A percentile compares a stretch with the other conserved stretches of the same genome.
Conservation (phyloP, 2,888 invertebrate species). For the Ichneumoninae sp. region DNA sequence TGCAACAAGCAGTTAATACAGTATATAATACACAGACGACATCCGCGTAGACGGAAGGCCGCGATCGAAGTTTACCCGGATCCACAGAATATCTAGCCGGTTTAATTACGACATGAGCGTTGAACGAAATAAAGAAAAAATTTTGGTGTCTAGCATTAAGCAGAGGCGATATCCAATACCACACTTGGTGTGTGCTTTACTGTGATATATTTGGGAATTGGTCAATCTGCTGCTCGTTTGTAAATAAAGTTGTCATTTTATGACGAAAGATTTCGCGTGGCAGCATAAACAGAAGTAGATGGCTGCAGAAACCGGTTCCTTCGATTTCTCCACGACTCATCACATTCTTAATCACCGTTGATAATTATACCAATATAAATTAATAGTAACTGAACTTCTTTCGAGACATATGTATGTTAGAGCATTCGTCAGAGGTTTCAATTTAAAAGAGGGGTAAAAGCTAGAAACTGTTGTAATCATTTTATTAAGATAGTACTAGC, state of each 20-base stretch:
- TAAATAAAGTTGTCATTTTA: constrained; percentile 52
- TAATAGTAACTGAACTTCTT: neutral
- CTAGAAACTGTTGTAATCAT: no score
- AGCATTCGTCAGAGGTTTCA: neutral
- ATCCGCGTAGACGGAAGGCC: neutral
- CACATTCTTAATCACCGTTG: constrained; percentile 24
- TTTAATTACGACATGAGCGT: constrained; percentile 12
- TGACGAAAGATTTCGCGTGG: constrained; percentile 46
- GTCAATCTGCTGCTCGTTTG: constrained; percentile 27
- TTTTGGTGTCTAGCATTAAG: neutral
- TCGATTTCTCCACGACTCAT: constrained; percentile 49
- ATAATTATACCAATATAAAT: neutral
- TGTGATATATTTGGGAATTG: constrained; percentile 13
- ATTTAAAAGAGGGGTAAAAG: neutral
- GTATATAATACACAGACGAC: neutral
- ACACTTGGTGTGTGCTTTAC: constrained; percentile 2
- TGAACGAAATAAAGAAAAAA: constrained; percentile 18
- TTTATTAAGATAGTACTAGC: no score
- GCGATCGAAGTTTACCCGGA: constrained; percentile 32
- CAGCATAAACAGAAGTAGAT: neutral
- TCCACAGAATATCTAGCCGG: neutral
- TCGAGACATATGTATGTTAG: neutral
- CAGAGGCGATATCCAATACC: neutral
- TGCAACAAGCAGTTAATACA: constrained; percentile 50
- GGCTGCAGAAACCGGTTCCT: constrained; percentile 37